Base-by-base conservation (phyloP, 2,797 vertebrate genomes). In the Poecilia velifera region DNA sequence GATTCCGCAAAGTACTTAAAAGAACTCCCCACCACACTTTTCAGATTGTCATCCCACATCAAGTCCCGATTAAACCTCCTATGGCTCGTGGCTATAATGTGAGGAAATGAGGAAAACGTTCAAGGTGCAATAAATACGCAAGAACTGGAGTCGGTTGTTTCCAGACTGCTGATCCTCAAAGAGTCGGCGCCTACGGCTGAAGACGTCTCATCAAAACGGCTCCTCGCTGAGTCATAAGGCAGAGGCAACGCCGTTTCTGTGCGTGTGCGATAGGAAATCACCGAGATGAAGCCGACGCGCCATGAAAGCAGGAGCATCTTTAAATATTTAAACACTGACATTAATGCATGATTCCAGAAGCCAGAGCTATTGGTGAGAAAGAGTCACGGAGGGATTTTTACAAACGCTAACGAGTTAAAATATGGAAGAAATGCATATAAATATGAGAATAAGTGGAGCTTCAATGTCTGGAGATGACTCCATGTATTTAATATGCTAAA, bases 181-280 rank as follows among this genome's bases (percentile, higher is more conserved):
- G 79, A 70, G 70, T 71, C 43, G 41, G 34, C 66, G 0, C 76
- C 80, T 49, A 72, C 78, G 76, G 80, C 6, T 85, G 77, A 79
- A 59, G 36, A 72, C 39, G 34, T 51, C 66, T 51, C 14, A 59
- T 77, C 83, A 81, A 68, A 83, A 84, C 3, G 75, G 72, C 57
- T 70, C 74, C 28, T 72, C 3, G 1, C 55, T 78, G 88, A 86
- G 81, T 89, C 84, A 88, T 39, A 70, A 73, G 28, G 18, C 51
- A 74, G 47, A 82, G 16, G 16, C 6, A 49, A 34, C 74, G 59
- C 36, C 22, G 14, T 78, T 72, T 84, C 59, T 85, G 77, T 39
- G 39, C 1, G 1, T 22, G 47, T 28, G 62, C 49, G 57, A 68
- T 53, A 64, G 80, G 74, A 45, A 77, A 78, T 70, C 64, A 71